Evolutionary conservation across 2,797 vertebrate genomes (phyloP), one percentile per base, ranked within the genome.

Genomic region (Acomys russatus): DNA sequence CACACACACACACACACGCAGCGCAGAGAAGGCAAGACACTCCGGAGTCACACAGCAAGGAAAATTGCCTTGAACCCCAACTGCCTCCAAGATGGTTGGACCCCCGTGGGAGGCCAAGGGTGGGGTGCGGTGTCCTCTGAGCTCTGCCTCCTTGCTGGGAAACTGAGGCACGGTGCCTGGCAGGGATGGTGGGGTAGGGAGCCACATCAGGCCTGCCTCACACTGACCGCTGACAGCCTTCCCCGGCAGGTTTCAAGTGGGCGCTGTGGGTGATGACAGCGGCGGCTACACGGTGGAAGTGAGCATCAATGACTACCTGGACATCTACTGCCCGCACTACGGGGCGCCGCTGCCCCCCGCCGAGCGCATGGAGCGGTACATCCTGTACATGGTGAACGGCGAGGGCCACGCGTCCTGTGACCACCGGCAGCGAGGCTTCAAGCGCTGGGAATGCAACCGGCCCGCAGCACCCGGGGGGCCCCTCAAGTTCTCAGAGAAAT

Each of bases 321-420:
- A 99, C 98, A 99, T 99, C 98, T 99, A 99, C 98, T 99, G 99
- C 98, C 99, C 99, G 0, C 99, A 99, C 98, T 99, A 99, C 9
- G 99, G 99, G 97, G 98, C 97, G 49, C 98, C 98, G 0, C 98
- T 99, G 97, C 98, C 99, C 0, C 96, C 97, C 0, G 88, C 93
- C 0, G 99, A 99, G 97, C 98, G 96, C 51, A 99, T 99, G 99
- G 99, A 99, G 98, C 98, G 98, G 64, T 99, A 99, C 96, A 98
- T 99, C 93, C 98, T 99, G 90, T 99, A 99, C 99, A 99, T 99
- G 99, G 99, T 99, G 90, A 99, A 99, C 98, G 99, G 99, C 90
- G 99, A 99, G 64, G 99, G 99, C 12, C 99, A 99, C 97, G 99
- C 98, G 0, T 98, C 99, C 98, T 99, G 99, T 30, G 99, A 99